Evolutionary conservation across 2,888 invertebrate genomes (phyloP), one percentile per base, ranked within the genome.

Genomic region (Tanaodytes sp.): DNA sequence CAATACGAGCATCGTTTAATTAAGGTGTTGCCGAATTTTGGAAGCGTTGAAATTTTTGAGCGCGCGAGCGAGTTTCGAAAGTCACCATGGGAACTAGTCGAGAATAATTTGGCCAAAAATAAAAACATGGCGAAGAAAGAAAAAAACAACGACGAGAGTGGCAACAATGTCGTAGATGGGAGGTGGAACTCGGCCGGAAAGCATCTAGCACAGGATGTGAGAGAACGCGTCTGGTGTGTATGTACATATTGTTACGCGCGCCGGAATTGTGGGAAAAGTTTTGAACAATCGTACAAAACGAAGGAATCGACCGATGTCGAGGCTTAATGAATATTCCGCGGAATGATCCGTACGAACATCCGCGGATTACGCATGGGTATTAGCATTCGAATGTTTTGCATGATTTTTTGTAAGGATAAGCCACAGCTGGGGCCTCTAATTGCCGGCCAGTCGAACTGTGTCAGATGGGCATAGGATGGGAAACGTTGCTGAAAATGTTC

Each of bases 211-310:
- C 65, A 65, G 72, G 52, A 69, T 66, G 72, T 68, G 64, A 64
- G 62, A 64, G 63, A 55, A 59, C 63, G 40, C 64, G 59, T 54
- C 49, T 23, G 52, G n/a, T n/a, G n/a, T n/a, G n/a, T n/a, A n/a
- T n/a, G n/a, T n/a, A n/a, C 54, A 46, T 52, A 68, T 68, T 69
- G 64, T 69, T 58, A 46, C 46, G 31, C 43, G 48, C 63, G 58
- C 68, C 68, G 68, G 68, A 68, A 68, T 68, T 68, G 63, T 63
- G 68, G 58, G 68, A 68, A 68, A 68, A 68, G 58, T 52, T 68
- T 57, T 48, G 58, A 46, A 58, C 68, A 68, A 68, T 68, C 48
- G 58, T 18, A 52, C 46, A 52, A 59, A 58, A n/a, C n/a, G 36
- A 37, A 55, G 63, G 52, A 68, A 63, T 58, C 62, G 52, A 68